Base-by-base conservation (phyloP, 1,140 invertebrate genomes). In the Meloidogyne floridensis region DNA sequence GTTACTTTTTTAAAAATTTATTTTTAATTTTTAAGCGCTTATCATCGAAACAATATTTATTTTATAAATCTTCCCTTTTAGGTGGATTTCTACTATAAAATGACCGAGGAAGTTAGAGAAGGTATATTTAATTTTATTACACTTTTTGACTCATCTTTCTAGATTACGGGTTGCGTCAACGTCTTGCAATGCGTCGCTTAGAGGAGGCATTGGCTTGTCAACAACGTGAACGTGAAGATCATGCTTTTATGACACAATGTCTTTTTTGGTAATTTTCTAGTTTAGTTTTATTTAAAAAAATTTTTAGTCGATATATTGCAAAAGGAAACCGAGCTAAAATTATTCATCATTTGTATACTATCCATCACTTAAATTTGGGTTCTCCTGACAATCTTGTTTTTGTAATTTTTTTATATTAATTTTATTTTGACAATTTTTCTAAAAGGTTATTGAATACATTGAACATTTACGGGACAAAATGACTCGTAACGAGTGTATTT, bases 341-440 rank as follows among this genome's bases (percentile, higher is more conserved):
- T 59, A 90, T 89, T 54, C 88, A 89, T 77, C 88, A 89, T 81
- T 81, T 89, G 8, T 89, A 89, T 72, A 89, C 90, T 86, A 90
- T 89, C 56, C 89, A 90, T 81, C 88, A 89, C 75, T 80, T 89
- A 56, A 89, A 89, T 79, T 70, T 89, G 20, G 88, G 88, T 42
- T 90, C 88, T 20, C 88, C 88, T 3, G 88, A 89, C 74, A 89
- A 90, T 71, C 54, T 20, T 56, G 42, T 77, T 13, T 56, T 77
- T 77, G 75, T 51, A 77, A 71, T n/a, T 77, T 9, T 47, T 47
- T 77, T 18, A 9, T n/a, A 3, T 18, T 6, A 9, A 18, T 42
- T 4, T 71, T 18, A 71, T 5, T 70, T 71, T 59, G 15, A 8
- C 6, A 75, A 32, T 69, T 77, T 78, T 78, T 69, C 43, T 13